These are phyloP conservation scores for Pristiophorus japonicus DNA, from an alignment of 2,113 vertebrate genomes.

Conservation along the genomic window DNA sequence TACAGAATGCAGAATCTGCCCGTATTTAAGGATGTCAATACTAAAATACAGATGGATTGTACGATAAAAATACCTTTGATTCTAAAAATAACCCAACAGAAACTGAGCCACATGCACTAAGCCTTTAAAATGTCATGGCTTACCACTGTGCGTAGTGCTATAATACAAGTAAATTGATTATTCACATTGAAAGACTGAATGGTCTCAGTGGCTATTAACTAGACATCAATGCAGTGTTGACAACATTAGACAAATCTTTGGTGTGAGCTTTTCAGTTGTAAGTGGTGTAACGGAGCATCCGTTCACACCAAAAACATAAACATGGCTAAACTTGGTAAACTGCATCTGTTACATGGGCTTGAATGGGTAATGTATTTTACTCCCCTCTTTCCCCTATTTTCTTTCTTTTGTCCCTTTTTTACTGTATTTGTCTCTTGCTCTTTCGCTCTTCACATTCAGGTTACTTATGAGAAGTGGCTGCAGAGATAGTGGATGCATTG, in stretches of 20 bases:
- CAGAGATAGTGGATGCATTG: too few relatives aligned
- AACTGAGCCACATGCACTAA: background rate
- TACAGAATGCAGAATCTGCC: background rate
- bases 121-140: background rate
- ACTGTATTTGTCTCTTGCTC: background rate
- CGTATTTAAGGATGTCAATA: background rate
- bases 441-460: background rate
- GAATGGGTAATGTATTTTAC: background rate
- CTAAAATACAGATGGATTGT: slow-evolving; percentile 5
- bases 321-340: background rate
- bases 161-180: background rate
- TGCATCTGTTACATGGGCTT: background rate
- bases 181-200: background rate
- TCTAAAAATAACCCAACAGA: background rate
- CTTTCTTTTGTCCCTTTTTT: background rate
- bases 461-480: background rate
- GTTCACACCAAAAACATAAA: background rate
- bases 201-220: background rate
- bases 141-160: background rate
- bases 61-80: background rate
- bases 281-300: too few relatives aligned
- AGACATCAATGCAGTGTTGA: background rate
- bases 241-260: too few relatives aligned
- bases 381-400: background rate
- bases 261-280: too few relatives aligned